Evolutionary conservation across 2,797 vertebrate genomes (phyloP).

Genomic region (Channallabes apus): DNA sequence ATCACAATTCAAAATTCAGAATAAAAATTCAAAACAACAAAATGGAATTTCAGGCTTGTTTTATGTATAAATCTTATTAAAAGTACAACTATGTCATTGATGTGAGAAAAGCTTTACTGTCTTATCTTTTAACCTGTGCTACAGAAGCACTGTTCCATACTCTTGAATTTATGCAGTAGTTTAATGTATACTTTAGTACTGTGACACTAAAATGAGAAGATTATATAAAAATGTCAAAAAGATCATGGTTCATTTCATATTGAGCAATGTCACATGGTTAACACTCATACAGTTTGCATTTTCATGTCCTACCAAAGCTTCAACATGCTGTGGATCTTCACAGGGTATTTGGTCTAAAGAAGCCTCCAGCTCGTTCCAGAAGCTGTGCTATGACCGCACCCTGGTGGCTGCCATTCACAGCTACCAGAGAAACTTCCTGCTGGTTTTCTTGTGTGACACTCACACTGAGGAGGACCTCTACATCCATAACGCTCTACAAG

Average conservation of each 20-base stretch:
- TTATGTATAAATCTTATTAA: not conserved
- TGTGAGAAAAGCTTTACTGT: not conserved
- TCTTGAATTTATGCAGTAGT: not conserved
- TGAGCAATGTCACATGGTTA: not conserved
- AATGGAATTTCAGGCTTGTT: not conserved
- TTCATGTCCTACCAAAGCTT: not conserved
- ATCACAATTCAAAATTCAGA: not conserved
- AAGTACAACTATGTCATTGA: not conserved
- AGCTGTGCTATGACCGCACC: slow-evolving; percentile 77
- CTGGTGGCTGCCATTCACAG: slow-evolving; percentile 83
- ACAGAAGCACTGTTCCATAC: too few species aligned
- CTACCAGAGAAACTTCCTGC: slow-evolving; percentile 81
- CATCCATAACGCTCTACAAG: slow-evolving; percentile 77
- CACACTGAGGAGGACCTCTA: slow-evolving; percentile 83
- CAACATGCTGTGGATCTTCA: not conserved
- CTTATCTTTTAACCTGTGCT: not conserved
- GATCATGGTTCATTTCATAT: not conserved
- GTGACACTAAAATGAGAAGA: not conserved
- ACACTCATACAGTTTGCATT: not conserved
- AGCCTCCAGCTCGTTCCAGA: slow-evolving; percentile 77
- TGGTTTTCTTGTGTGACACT: slow-evolving; percentile 90
- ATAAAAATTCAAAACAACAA: not conserved
- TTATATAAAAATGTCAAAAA: not conserved
- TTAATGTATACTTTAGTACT: not conserved
- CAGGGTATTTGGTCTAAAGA: slow-evolving; percentile 80